These are phyloP conservation scores for Hyppa rectilinea DNA, from an alignment of 2,888 invertebrate species.

Conservation along the genomic window DNA sequence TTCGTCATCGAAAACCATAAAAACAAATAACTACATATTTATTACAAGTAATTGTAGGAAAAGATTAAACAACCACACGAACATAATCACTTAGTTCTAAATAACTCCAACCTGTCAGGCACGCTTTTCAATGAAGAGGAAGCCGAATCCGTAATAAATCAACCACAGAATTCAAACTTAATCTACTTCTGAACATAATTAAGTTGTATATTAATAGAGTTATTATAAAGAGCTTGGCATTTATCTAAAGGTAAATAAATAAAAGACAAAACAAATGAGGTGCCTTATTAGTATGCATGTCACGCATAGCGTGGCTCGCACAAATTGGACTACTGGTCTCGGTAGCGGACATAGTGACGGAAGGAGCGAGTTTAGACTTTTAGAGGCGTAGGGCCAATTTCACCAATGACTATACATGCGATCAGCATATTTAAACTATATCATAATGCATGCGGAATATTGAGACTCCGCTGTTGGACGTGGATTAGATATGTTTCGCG, in stretches of 20 bases:
- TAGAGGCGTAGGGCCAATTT: too few species aligned
- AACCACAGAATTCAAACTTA: conserved; percentile 10
- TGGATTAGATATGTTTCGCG: too few species aligned
- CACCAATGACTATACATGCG: too few species aligned
- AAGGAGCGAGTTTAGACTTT: conserved; percentile 23
- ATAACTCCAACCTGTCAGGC: neutral
- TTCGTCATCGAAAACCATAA: neutral
- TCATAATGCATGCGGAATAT: too few species aligned
- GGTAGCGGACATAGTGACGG: conserved; percentile 30
- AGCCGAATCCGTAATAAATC: conserved; percentile 17
- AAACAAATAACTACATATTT: neutral
- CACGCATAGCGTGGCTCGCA: conserved; percentile 66
- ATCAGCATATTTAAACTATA: too few species aligned
- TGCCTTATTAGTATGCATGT: conserved; percentile 59
- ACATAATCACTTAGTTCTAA: neutral
- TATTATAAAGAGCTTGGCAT: conserved; percentile 44
- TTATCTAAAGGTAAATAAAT: conserved; percentile 45
- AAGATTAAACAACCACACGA: conserved; percentile 13
- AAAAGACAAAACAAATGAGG: conserved; percentile 52
- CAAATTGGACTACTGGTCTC: conserved; percentile 65
- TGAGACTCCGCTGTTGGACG: too few species aligned
- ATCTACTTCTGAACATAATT: conserved; percentile 45
- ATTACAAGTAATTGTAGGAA: neutral
- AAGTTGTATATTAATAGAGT: conserved; percentile 36
- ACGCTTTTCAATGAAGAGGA: conserved; percentile 19